These are phyloP conservation scores for Eristalinus sepulchralis DNA, from an alignment of 2,888 invertebrate species.

Conservation along the genomic window DNA sequence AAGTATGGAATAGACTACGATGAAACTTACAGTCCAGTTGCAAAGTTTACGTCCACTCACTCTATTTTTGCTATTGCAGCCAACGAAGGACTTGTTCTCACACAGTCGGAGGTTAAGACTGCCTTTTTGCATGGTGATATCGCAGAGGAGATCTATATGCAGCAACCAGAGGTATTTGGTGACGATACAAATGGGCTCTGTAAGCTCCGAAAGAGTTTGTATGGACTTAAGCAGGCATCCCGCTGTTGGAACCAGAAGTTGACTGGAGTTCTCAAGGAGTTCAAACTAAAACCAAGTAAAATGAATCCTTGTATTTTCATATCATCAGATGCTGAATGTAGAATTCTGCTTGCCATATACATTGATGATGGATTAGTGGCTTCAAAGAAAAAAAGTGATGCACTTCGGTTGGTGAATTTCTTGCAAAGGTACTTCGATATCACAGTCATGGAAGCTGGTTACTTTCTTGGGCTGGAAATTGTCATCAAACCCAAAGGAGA, in stretches of 20 bases:
- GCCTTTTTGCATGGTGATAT: slow-evolving; percentile 57
- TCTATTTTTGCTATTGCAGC: slow-evolving; percentile 56
- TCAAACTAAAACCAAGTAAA: slow-evolving; percentile 67
- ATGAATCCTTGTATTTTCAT: slow-evolving; percentile 73
- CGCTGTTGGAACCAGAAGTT: slow-evolving; percentile 72
- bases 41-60: slow-evolving; percentile 70
- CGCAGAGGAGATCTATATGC: slow-evolving; percentile 43
- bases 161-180: slow-evolving; percentile 45
- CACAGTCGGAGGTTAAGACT: slow-evolving; percentile 64
- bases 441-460: slow-evolving; percentile 11
- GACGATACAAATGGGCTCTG: slow-evolving; percentile 59
- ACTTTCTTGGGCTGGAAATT: slow-evolving; percentile 38
- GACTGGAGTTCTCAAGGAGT: slow-evolving; percentile 61
- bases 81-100: slow-evolving; percentile 32
- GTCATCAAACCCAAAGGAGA: neutral
- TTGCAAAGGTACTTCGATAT: slow-evolving; percentile 3
- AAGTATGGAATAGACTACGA: slow-evolving; percentile 74
- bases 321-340: slow-evolving; percentile 20
- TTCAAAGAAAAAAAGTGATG: slow-evolving; percentile 6
- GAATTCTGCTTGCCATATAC: slow-evolving; percentile 66
- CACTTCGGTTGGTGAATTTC: slow-evolving; percentile 4
- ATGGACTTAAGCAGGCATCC: slow-evolving; percentile 70
- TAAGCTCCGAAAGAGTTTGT: slow-evolving; percentile 60
- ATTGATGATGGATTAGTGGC: slow-evolving; percentile 45
- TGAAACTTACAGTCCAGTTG: slow-evolving; percentile 75